A percentile compares a stretch with the other conserved stretches of the same genome.
Conservation (phyloP, 2,113 vertebrate genomes). For the Muntiacus muntjak region DNA sequence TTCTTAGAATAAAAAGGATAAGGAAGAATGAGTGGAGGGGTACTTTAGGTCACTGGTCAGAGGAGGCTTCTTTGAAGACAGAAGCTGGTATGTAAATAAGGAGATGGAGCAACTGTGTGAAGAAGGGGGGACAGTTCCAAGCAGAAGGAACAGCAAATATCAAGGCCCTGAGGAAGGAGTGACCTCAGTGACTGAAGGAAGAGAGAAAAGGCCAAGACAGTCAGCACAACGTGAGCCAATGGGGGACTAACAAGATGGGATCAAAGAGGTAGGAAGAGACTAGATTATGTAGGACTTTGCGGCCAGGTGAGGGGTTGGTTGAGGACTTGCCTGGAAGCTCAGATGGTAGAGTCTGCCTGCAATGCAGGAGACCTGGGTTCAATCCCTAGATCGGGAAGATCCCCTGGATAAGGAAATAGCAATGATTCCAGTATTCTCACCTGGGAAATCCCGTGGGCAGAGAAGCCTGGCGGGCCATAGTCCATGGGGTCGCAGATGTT, state of each 20-base stretch:
- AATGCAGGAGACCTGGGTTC: background rate
- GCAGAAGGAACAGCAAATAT: background rate
- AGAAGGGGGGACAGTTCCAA: background rate
- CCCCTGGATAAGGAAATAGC: background rate
- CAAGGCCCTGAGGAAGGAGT: background rate
- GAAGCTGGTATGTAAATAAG: rapidly evolving
- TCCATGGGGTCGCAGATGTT: background rate
- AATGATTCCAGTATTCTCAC: background rate
- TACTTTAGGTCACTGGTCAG: background rate
- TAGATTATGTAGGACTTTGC: rapidly evolving
- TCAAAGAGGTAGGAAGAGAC: background rate
- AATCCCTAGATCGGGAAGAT: background rate
- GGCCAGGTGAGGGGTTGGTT: background rate
- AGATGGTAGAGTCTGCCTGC: background rate
- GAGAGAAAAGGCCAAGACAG: too few species aligned
- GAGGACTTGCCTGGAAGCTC: background rate
- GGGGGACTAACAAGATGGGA: background rate
- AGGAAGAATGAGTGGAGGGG: background rate
- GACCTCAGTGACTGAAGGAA: background rate
- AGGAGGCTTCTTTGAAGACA: background rate
- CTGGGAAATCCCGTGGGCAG: background rate
- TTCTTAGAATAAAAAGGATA: background rate
- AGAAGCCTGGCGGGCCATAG: background rate
- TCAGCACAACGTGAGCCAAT: rapidly evolving
- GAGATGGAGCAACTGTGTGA: background rate